A percentile compares a stretch with the other conserved stretches of the same genome.
phyloP scores from a whole-genome alignment of 2,888 invertebrate genomes.

The Liodrosophila aerea region DNA sequence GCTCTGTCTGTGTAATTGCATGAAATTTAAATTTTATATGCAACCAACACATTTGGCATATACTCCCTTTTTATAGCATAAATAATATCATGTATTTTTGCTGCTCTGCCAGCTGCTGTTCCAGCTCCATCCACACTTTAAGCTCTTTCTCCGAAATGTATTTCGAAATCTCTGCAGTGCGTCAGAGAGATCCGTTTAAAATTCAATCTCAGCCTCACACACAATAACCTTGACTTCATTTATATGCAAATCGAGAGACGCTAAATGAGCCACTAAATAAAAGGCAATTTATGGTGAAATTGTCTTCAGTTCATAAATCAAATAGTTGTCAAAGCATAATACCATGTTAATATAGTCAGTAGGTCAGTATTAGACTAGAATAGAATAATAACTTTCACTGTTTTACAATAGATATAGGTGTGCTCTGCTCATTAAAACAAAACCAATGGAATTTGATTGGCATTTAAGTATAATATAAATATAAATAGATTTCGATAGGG shows the following conservation, averaged over 20 bases:
- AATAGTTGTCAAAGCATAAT: too few relatives aligned
- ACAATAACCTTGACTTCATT: conserved; percentile 68
- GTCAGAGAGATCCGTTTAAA: conserved; percentile 37
- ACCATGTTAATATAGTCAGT: not conserved
- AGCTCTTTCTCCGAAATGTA: conserved; percentile 7
- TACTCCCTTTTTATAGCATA: conserved; percentile 52
- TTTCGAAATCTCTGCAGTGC: conserved; percentile 47
- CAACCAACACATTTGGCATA: conserved; percentile 61
- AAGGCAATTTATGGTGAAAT: conserved; percentile 52
- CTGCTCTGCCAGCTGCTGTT: conserved; percentile 23
- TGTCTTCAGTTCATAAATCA: not conserved
- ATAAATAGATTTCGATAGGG: too few relatives aligned
- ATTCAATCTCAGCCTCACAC: conserved; percentile 16
- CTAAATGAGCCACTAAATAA: conserved; percentile 31
- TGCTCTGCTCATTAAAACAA: too few relatives aligned
- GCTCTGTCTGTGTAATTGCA: conserved; percentile 52
- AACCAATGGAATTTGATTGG: too few relatives aligned
- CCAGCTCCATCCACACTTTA: conserved; percentile 6
- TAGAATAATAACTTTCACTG: not conserved
- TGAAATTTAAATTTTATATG: conserved; percentile 71
- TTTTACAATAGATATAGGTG: too few relatives aligned
- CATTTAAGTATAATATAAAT: too few relatives aligned
- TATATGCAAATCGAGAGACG: conserved; percentile 52
- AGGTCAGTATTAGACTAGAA: not conserved
- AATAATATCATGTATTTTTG: conserved; percentile 55